Conservation (phyloP, 2,888 invertebrate genomes). For the Orthonychiurus folsomi region DNA sequence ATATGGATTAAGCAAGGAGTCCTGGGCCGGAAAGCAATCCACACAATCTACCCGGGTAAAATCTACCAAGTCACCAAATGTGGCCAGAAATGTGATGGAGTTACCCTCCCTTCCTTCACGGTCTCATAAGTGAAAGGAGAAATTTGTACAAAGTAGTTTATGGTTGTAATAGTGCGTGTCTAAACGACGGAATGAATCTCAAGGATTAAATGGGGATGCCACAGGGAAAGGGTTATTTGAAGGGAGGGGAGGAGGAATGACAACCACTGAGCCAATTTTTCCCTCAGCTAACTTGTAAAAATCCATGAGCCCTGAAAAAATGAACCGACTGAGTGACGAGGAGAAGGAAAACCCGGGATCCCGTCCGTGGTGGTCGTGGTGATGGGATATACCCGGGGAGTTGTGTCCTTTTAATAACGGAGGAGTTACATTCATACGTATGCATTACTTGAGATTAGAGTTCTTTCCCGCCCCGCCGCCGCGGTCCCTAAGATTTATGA, state of each 20-base stretch:
- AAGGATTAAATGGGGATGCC: not conserved
- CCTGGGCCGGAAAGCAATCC: too few species aligned
- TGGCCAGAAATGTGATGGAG: too few species aligned
- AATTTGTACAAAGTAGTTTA: not conserved
- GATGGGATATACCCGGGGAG: not conserved
- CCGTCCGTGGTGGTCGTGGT: not conserved
- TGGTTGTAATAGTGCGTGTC: constrained; percentile 1
- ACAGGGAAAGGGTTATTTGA: not conserved
- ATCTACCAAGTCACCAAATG: too few species aligned
- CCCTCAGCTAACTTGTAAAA: not conserved
- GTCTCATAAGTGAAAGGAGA: not conserved
- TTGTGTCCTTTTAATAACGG: not conserved
- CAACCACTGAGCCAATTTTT: not conserved
- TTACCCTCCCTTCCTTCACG: too few species aligned
- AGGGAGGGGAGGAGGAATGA: not conserved
- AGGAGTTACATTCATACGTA: not conserved
- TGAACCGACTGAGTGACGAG: not conserved
- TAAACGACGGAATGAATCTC: not conserved
- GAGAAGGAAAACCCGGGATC: not conserved
- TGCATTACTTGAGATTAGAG: not conserved
- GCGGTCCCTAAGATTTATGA: not conserved
- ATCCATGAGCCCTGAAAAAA: not conserved
- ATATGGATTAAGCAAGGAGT: too few species aligned
- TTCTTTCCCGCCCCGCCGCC: not conserved
- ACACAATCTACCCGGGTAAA: too few species aligned